phyloP scores from a whole-genome alignment of 1,140 invertebrate genomes.

The Drosophila tani region DNA sequence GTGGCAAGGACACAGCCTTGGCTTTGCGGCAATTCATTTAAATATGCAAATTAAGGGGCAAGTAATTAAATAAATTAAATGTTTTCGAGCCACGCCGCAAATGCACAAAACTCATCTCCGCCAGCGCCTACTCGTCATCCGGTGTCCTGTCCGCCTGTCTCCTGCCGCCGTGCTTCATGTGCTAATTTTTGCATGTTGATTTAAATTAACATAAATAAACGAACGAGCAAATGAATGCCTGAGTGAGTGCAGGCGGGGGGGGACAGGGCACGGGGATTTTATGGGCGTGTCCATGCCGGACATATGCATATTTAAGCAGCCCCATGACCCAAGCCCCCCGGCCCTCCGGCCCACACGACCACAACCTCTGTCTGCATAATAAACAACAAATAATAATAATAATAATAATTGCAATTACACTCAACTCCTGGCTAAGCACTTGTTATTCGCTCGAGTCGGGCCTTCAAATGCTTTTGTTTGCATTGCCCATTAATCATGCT shows the following conservation, averaged over 20 bases:
- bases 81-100: conserved; percentile 47
- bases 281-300: conserved; percentile 41
- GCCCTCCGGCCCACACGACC: conserved; percentile 1
- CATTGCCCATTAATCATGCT: conserved; percentile 47
- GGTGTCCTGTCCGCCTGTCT: not conserved
- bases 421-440: conserved; percentile 14
- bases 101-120: conserved; percentile 47
- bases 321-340: not conserved
- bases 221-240: conserved; percentile 52
- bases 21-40: conserved; percentile 61
- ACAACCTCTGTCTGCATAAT: conserved; percentile 41
- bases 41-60: conserved; percentile 64
- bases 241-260: conserved; percentile 19
- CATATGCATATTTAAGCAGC: conserved; percentile 56
- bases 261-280: not conserved
- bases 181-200: conserved; percentile 68
- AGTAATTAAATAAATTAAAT: conserved; percentile 69
- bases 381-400: conserved; percentile 35
- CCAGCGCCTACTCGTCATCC: conserved; percentile 20
- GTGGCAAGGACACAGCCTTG: conserved; percentile 25
- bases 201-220: conserved; percentile 69
- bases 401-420: conserved; percentile 51
- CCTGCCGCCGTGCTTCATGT: conserved; percentile 41
- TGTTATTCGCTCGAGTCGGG: conserved; percentile 12
- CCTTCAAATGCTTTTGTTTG: conserved; percentile 28